Evolutionary conservation across 2,888 invertebrate species (phyloP), one percentile per base, ranked within the genome.

Genomic region (Heliconius sara): DNA sequence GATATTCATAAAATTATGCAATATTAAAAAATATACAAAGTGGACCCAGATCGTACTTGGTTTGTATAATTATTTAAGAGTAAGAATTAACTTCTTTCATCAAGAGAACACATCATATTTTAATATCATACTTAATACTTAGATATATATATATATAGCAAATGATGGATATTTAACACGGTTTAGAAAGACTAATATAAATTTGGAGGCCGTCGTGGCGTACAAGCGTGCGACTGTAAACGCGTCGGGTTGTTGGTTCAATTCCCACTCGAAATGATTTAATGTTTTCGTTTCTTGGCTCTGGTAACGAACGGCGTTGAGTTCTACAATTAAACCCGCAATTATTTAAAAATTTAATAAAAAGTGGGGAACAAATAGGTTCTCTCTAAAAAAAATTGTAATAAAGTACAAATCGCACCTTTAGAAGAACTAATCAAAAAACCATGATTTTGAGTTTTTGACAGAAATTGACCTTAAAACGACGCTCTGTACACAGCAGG

Each of bases 21-120:
- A 57, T 6, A 30, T 57, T 34, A 57, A 72, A 71, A 72, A 72
- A 72, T 39, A 27, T 74, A 63, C n/a, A 65, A 30, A 63, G 43
- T 63, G 63, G 74, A 65, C 63, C 74, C 74, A 63, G 34, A 9
- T 63, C 7, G 10, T 34, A 19, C 19, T 19, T 52, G 52, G 52
- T 19, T 30, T 52, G 19, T 73, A 60, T 60, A 30, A 71, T 30
- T 27, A 52, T 30, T 57, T 57, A 72, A 57, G 7, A 39, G 34
- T 67, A 65, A 13, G 13, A 12, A 63, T 27, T 65, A 27, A 65
- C n/a, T 68, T 68, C 34, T 6, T 70, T n/a, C 2, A 12, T 39
- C 4, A 43, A 70, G 13, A n/a, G 68, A 65, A 16, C 65, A 65
- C 65, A 65, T 27, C 0, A 16, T 27, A 16, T 65, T 65, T 25